phyloP scores from a whole-genome alignment of 1,140 invertebrate genomes.

The Pogonus chalceus region DNA sequence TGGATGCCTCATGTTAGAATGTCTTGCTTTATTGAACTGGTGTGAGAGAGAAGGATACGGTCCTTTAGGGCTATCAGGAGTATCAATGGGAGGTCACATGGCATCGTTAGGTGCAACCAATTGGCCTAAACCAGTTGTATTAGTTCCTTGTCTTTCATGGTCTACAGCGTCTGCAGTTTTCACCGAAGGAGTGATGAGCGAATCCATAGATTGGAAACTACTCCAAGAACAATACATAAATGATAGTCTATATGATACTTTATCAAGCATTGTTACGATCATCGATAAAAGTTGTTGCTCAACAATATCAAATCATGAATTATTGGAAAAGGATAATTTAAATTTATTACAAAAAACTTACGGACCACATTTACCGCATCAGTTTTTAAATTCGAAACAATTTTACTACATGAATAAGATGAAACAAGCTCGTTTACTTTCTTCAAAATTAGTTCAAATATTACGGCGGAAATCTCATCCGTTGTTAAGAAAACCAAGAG shows the following conservation, averaged over 20 bases:
- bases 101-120: conserved; percentile 90
- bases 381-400: too few relatives aligned
- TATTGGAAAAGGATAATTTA: too few relatives aligned
- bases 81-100: conserved; percentile 99
- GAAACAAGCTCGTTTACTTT: not conserved
- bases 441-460: too few relatives aligned
- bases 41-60: conserved; percentile 78
- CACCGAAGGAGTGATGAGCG: conserved; percentile 90
- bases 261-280: conserved; percentile 69
- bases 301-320: too few relatives aligned
- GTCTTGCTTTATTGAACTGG: conserved; percentile 87
- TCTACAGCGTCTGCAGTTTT: conserved; percentile 93
- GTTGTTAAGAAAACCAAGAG: too few relatives aligned
- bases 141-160: conserved; percentile 95
- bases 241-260: conserved; percentile 66
- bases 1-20: conserved; percentile 89
- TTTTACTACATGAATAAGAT: not conserved
- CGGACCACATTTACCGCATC: too few relatives aligned
- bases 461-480: not conserved
- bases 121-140: conserved; percentile 84
- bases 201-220: conserved; percentile 87
- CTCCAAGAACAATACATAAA: conserved; percentile 81
- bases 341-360: too few relatives aligned
- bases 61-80: conserved; percentile 87
- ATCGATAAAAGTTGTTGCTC: conserved; percentile 66